Evolutionary conservation across 1,140 invertebrate genomes (phyloP).

Genomic region (Platorchestia sp.): DNA sequence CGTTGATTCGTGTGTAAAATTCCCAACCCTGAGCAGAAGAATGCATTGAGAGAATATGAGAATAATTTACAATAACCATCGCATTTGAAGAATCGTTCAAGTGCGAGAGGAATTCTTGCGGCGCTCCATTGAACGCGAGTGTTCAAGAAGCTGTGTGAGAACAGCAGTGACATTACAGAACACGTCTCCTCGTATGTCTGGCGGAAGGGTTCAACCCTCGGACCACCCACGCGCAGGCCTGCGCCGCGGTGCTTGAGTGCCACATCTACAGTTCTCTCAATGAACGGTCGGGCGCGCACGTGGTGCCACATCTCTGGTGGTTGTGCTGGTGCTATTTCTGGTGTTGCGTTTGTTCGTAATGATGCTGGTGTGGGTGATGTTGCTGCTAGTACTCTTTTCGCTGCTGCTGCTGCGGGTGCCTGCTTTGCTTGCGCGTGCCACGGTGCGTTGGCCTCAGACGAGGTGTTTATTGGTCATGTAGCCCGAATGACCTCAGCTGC

Average conservation of each 20-base stretch:
- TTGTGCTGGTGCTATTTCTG: neutral
- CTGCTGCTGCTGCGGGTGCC: neutral
- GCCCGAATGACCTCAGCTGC: neutral
- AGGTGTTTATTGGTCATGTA: neutral
- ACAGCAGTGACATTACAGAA: neutral
- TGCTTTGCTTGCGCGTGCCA: neutral
- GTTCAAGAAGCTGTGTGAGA: neutral
- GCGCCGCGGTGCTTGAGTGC: constrained; percentile 3
- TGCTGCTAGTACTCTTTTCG: neutral
- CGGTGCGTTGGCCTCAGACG: neutral
- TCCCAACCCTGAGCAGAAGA: neutral
- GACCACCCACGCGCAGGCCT: constrained; percentile 18
- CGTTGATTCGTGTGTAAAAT: neutral
- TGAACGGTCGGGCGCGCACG: constrained; percentile 40
- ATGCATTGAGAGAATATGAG: neutral
- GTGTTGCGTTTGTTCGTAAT: neutral
- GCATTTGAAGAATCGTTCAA: neutral
- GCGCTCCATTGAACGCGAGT: neutral
- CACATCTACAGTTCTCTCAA: constrained; percentile 37
- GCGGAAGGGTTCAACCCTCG: neutral
- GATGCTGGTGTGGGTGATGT: neutral
- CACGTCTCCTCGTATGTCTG: neutral
- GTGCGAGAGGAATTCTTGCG: neutral
- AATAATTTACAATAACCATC: neutral
- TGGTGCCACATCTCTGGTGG: constrained; percentile 31